A percentile compares a stretch with the other conserved stretches of the same genome.
Conservation (phyloP, 2,888 invertebrate genomes). For the Athrips mouffetella region DNA sequence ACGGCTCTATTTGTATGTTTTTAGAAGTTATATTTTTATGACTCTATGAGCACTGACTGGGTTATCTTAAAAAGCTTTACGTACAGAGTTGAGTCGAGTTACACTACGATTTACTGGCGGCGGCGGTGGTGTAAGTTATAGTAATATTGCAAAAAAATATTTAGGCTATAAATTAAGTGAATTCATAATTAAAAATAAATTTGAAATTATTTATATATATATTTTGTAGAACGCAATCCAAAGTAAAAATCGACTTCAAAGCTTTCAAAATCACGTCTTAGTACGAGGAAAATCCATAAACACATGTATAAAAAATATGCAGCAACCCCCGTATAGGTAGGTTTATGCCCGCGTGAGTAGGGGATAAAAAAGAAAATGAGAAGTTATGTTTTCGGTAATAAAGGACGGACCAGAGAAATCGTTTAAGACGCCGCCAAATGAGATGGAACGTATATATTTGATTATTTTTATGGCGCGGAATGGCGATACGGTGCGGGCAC, state of each 20-base stretch:
- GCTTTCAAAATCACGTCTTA: not conserved
- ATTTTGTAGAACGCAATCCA: not conserved
- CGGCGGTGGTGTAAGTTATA: no score
- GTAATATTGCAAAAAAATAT: no score
- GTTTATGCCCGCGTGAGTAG: slow-evolving; percentile 64
- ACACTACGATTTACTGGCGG: no score
- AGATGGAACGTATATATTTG: slow-evolving; percentile 78
- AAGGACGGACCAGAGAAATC: slow-evolving; percentile 78
- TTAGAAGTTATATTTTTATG: not conserved
- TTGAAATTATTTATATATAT: no score
- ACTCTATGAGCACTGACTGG: not conserved
- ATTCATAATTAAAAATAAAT: no score
- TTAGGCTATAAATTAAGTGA: no score
- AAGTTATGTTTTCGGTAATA: slow-evolving; percentile 78
- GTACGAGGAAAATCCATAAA: slow-evolving; percentile 38
- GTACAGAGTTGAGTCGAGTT: no score
- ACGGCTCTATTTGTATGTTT: not conserved
- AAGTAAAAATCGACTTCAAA: not conserved
- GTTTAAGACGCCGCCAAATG: slow-evolving; percentile 77
- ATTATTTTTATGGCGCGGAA: slow-evolving; percentile 76
- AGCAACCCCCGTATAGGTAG: slow-evolving; percentile 62
- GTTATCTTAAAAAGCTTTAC: no score
- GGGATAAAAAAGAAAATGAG: slow-evolving; percentile 79
- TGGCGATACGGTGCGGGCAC: slow-evolving; percentile 64
- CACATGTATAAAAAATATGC: slow-evolving; percentile 68